phyloP scores from a whole-genome alignment of 2,888 invertebrate genomes.

The Orgyia antiqua region DNA sequence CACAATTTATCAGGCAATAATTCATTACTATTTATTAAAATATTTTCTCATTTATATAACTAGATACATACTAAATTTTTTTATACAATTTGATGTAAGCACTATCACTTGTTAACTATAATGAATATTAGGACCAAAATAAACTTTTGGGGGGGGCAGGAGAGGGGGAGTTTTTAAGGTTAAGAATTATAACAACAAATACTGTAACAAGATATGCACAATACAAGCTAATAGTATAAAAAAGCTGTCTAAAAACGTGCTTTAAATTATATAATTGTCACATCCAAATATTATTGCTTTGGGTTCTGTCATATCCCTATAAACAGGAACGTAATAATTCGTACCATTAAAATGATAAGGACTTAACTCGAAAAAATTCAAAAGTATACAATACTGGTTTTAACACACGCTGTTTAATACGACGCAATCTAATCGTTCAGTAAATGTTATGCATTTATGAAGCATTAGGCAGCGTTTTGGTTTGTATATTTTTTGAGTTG shows the following conservation, averaged over 20 bases:
- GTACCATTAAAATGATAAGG: no score
- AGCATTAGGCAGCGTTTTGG: no score
- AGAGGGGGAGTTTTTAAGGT: constrained; percentile 24
- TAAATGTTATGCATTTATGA: no score
- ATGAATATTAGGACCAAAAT: constrained; percentile 27
- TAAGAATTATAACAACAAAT: constrained; percentile 23
- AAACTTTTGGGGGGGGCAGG: constrained; percentile 11
- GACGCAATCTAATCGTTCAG: no score
- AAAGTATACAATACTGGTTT: no score
- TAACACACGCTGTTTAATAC: no score
- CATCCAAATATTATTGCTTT: constrained; percentile 74
- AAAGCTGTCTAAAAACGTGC: constrained; percentile 49
- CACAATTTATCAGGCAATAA: constrained; percentile 62
- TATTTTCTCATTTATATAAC: constrained; percentile 35
- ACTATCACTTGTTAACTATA: constrained; percentile 54
- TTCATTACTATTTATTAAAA: constrained; percentile 37
- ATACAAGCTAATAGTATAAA: constrained; percentile 35
- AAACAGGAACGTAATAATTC: constrained; percentile 48
- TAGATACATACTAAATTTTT: constrained; percentile 55
- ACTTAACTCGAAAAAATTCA: no score
- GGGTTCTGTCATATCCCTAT: constrained; percentile 35
- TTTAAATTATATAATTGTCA: constrained; percentile 53
- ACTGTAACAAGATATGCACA: constrained; percentile 11
- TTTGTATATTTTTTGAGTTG: no score
- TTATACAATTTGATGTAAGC: constrained; percentile 43